Base-by-base conservation (phyloP, 2,888 invertebrate species). In the Pyrochroa serraticornis region DNA sequence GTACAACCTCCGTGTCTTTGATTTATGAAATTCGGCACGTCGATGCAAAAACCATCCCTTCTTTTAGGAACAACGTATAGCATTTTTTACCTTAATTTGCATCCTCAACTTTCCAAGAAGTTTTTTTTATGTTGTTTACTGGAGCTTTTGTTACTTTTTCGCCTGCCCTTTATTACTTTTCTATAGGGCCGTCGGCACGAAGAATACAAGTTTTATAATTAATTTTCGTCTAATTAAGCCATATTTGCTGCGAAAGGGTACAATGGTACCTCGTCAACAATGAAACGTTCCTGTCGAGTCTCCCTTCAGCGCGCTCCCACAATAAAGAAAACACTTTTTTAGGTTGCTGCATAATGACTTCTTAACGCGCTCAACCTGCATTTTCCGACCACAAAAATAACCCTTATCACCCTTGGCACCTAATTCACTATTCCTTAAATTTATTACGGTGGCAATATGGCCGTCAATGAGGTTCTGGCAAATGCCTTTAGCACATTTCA, bases 191-290 rank as follows among this genome's bases (percentile, higher is more conserved):
- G 44, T 39, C 35, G 44, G 22, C 59, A 46, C 58, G 44, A 51
- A 47, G 60, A 55, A 55, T 42, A 55, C 50, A 46, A 59, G 37
- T 55, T 55, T 60, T 55, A 50, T 55, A 55, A 60, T 60, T 60
- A 60, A 60, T 60, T 60, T 51, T 43, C 55, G 47, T 50, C 55
- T 60, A 60, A 60, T 60, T 60, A 60, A 43, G 41, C 38, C 55
- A 60, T 50, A 55, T 60, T 60, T 55, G 55, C 9, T 43, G 31
- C 8, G 6, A 43, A 2, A 13, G 31, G 32, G 22, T 8, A 48
- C 48, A 48, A 48, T 37, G n/a, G 48, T 13, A 13, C 48, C 7
- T 30, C 37, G 10, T 35, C 38, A 48, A 48, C 12, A 48, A 48
- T 3, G 10, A 9, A 45, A 10, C 3, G 14, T 35, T 35, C 9